phyloP scores from a whole-genome alignment of 2,888 invertebrate genomes.

The Cheilosia pagana region DNA sequence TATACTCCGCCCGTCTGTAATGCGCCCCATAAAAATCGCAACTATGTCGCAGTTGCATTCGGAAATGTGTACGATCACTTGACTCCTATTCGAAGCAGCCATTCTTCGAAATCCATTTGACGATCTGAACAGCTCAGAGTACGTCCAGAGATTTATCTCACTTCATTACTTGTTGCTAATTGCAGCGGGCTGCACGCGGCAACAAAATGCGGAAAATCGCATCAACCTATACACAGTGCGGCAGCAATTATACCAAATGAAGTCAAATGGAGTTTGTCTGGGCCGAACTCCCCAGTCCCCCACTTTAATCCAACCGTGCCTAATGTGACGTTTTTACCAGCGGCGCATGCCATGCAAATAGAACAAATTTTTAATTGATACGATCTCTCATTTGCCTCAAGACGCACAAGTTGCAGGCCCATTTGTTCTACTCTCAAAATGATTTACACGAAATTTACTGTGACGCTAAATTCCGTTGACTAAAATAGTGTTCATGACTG shows the following conservation, averaged over 20 bases:
- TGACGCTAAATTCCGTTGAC: background rate
- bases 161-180: conserved; percentile 76
- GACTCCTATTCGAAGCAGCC: background rate
- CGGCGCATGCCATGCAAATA: conserved; percentile 45
- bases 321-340: conserved; percentile 61
- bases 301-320: conserved; percentile 43
- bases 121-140: conserved; percentile 18
- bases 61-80: background rate
- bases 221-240: conserved; percentile 29
- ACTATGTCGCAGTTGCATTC: background rate
- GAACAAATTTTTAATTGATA: conserved; percentile 63
- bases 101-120: conserved; percentile 26
- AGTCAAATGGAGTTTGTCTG: conserved; percentile 67
- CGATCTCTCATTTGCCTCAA: conserved; percentile 41
- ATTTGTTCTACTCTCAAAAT: conserved; percentile 27
- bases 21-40: conserved; percentile 15
- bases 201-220: conserved; percentile 37
- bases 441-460: conserved; percentile 27
- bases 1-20: background rate
- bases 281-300: conserved; percentile 20
- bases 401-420: conserved; percentile 28
- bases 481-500: background rate
- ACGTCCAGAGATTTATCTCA: conserved; percentile 74
- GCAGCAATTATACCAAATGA: conserved; percentile 69
- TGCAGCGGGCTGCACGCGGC: conserved; percentile 62